phyloP scores from a whole-genome alignment of 2,113 vertebrate species.

The Syngnathus floridae region DNA sequence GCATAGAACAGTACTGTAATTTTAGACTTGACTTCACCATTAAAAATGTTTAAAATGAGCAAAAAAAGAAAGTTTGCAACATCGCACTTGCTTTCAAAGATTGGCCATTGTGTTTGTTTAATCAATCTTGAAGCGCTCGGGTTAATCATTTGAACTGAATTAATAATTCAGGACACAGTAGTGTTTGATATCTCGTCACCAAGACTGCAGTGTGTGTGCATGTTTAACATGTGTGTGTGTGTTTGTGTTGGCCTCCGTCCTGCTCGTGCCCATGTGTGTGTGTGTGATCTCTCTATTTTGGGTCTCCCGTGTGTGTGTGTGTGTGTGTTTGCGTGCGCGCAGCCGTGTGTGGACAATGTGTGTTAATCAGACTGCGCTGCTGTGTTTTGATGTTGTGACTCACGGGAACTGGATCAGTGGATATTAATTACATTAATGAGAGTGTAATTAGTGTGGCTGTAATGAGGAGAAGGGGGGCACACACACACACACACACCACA shows the following conservation, averaged over 20 bases:
- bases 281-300: slow-evolving; percentile 6
- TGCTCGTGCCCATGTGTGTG: neutral
- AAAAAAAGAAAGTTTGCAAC: neutral
- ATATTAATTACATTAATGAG: slow-evolving; percentile 73
- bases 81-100: neutral
- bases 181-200: slow-evolving; percentile 15
- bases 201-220: neutral
- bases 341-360: slow-evolving; percentile 48
- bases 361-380: slow-evolving; percentile 54
- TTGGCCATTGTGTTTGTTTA: neutral
- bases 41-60: neutral
- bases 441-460: slow-evolving; percentile 68
- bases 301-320: slow-evolving; percentile 27
- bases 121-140: neutral
- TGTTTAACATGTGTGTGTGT: neutral
- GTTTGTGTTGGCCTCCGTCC: neutral
- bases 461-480: slow-evolving; percentile 43
- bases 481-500: slow-evolving; percentile 20
- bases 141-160: neutral
- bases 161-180: neutral
- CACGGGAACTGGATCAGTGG: slow-evolving; percentile 67
- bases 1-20: neutral
- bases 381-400: slow-evolving; percentile 69
- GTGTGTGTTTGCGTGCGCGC: slow-evolving; percentile 37
- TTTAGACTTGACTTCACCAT: neutral